Evolutionary conservation across 37 sponge, comb jelly and placozoan species (phyloP).

Genomic region (Halisarca cf. caerulea): DNA sequence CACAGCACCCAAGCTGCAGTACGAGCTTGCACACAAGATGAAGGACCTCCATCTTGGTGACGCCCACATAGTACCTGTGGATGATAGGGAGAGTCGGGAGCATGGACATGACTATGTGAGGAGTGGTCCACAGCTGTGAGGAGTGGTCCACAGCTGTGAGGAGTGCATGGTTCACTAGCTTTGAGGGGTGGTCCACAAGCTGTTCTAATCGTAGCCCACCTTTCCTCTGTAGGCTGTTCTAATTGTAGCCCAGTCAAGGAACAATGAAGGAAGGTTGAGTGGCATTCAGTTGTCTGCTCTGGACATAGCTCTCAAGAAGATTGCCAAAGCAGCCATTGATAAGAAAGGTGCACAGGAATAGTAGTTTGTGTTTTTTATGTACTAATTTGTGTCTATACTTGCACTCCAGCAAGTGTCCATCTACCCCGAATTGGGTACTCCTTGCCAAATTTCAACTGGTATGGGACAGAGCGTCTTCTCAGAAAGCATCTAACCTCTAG

Average conservation of each 20-base stretch:
- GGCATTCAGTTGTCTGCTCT: constrained; percentile 79
- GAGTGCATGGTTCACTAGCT: too few relatives aligned
- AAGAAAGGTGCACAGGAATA: constrained; percentile 44
- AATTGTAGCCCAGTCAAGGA: constrained; percentile 72
- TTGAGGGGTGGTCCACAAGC: too few relatives aligned
- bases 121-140: too few relatives aligned
- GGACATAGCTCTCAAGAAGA: constrained; percentile 57
- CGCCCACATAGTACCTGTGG: constrained; percentile 72
- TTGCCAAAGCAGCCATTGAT: constrained; percentile 45
- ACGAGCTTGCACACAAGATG: constrained; percentile 76
- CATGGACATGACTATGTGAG: constrained; percentile 64
- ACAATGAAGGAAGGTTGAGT: constrained; percentile 42
- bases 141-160: too few relatives aligned
- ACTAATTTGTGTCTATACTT: too few relatives aligned
- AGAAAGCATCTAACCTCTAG: constrained; percentile 69
- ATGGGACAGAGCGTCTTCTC: constrained; percentile 81
- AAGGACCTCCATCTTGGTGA: constrained; percentile 73
- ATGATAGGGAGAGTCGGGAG: constrained; percentile 66
- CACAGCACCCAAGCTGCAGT: constrained; percentile 43
- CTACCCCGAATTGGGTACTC: constrained; percentile 80
- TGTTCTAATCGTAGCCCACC: too few relatives aligned
- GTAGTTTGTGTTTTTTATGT: too few relatives aligned
- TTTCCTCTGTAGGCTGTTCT: constrained; percentile 49
- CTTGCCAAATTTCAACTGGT: constrained; percentile 88
- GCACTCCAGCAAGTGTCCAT: constrained; percentile 84